A percentile compares a stretch with the other conserved stretches of the same genome.
phyloP scores from a whole-genome alignment of 2,888 invertebrate species.

The Asteroscopus sphinx region DNA sequence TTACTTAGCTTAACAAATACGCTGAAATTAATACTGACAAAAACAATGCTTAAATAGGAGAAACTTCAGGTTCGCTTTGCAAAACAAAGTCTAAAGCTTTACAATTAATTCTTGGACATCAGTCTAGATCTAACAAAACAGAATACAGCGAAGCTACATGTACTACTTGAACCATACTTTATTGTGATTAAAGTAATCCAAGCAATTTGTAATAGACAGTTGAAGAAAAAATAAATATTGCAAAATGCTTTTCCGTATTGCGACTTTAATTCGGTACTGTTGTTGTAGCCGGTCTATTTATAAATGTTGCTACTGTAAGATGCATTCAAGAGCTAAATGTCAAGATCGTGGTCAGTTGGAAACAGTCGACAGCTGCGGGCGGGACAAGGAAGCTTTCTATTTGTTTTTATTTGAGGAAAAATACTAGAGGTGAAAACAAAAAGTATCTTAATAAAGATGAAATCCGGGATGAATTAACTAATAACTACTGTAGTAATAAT shows the following conservation, averaged over 20 bases:
- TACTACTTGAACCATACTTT: constrained; percentile 6
- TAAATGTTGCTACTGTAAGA: constrained; percentile 14
- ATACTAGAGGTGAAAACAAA: not conserved
- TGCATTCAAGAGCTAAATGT: constrained; percentile 33
- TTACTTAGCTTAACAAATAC: too few relatives aligned
- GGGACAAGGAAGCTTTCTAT: not conserved
- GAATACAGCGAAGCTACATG: not conserved
- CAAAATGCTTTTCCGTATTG: constrained; percentile 1
- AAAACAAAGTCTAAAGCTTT: too few relatives aligned
- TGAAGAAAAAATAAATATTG: constrained; percentile 18
- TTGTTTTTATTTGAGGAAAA: constrained; percentile 3
- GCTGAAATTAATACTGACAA: not conserved
- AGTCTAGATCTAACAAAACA: not conserved
- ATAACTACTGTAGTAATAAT: too few relatives aligned
- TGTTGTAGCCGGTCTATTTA: constrained; percentile 18
- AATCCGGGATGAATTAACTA: too few relatives aligned
- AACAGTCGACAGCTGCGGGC: constrained; percentile 1
- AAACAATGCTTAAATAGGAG: not conserved
- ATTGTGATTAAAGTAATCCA: constrained; percentile 4
- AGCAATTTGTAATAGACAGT: constrained; percentile 5
- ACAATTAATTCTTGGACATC: not conserved
- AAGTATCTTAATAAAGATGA: too few relatives aligned
- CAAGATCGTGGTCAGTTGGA: constrained; percentile 33
- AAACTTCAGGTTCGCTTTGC: too few relatives aligned
- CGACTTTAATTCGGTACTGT: constrained; percentile 14